Conservation (phyloP, 2,797 vertebrate species). For the Prunella strophiata region DNA sequence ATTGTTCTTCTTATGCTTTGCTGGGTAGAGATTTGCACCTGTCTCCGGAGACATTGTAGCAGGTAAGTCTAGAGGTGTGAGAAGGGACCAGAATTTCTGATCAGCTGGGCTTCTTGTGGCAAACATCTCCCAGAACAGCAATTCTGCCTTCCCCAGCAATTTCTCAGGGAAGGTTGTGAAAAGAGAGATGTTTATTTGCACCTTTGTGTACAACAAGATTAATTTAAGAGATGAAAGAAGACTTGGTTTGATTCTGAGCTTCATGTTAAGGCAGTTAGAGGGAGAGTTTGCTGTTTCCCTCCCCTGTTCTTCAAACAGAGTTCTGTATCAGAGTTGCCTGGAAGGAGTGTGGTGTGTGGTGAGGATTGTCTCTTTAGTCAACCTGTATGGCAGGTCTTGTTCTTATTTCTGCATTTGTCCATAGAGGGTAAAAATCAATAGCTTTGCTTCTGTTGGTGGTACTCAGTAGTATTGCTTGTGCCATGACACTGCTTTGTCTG, state of each 20-base stretch:
- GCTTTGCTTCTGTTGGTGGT: not conserved
- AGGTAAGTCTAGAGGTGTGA: conserved; percentile 49
- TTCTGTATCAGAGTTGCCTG: not conserved
- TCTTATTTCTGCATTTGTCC: not conserved
- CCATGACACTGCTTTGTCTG: accelerated
- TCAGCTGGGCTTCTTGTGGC: not conserved
- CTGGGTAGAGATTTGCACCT: conserved; percentile 57
- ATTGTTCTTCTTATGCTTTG: conserved; percentile 31
- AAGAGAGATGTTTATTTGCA: not conserved
- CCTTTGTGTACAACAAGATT: not conserved
- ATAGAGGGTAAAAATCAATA: not conserved
- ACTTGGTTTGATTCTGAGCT: not conserved
- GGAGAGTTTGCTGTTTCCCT: not conserved
- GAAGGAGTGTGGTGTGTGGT: not conserved
- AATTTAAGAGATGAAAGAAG: not conserved
- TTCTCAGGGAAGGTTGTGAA: not conserved
- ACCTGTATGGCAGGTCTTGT: not conserved
- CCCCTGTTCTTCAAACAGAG: not conserved
- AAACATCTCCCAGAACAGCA: not conserved
- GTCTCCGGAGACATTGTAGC: not conserved
- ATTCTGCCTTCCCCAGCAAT: not conserved
- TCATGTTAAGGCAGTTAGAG: not conserved
- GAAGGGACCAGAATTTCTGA: conserved; percentile 5
- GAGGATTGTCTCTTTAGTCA: not conserved
- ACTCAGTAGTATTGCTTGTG: not conserved